Base-by-base conservation (phyloP, 2,888 invertebrate species). In the Rosalia funebris region DNA sequence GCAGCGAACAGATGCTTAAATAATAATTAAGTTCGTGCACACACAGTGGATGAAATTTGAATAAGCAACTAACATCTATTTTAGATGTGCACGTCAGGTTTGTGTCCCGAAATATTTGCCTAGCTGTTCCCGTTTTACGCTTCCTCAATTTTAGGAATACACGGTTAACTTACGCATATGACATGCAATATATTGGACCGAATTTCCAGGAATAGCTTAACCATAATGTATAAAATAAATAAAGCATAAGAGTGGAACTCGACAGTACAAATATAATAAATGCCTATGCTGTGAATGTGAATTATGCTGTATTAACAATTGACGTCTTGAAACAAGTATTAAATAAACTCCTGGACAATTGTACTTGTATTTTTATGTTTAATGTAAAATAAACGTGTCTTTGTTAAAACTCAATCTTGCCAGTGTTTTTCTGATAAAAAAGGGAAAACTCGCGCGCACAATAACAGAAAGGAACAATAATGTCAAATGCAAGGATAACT, bases 131-230 rank as follows among this genome's bases (percentile, higher is more conserved):
- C 44, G 50, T 31, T 37, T 45, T 45, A 25, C 50, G 52, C 52
- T 57, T 57, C 39, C 52, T 41, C 44, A 50, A 58, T 55, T 46
- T 45, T 55, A 46, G 50, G 55, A 45, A 62, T 55, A 47, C 36
- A 44, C 20, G 25, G 45, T 41, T 58, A 34, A 37, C 54, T 50
- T 58, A 41, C 42, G 62, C 53, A 12, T 16, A 42, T 19, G 55
- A 55, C 42, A 53, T 42, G 53, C 39, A 32, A 50, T 39, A 50
- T 50, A 50, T 42, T 32, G 39, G 50, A n/a, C 2, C 9, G 42
- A 32, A 32, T 42, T 53, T 42, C 53, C 53, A 31, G 42, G 42
- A 42, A 53, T 53, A 53, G 42, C 32, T 32, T 42, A 31, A 12
- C 31, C 31, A 42, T 53, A 50, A 50, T 39, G n/a, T 39, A 25